Conservation (phyloP, 2,113 vertebrate species). For the Sylvietta virens region DNA sequence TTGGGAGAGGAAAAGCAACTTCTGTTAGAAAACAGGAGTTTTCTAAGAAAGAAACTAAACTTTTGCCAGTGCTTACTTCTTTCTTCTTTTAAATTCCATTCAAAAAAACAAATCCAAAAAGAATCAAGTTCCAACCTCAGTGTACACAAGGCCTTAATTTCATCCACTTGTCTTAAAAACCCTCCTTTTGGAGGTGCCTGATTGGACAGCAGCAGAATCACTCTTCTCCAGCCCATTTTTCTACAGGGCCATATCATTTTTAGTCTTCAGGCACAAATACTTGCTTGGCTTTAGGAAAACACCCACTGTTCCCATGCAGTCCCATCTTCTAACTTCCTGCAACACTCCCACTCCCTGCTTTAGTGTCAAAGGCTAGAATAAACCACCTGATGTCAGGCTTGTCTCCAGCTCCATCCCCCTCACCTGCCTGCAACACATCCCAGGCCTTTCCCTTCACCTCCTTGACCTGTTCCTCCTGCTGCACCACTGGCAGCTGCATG, state of each 20-base stretch:
- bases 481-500: not conserved
- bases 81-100: not conserved
- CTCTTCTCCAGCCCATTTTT: not conserved
- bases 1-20: not conserved
- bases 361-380: not conserved
- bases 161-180: not conserved
- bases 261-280: not conserved
- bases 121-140: not conserved
- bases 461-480: not conserved
- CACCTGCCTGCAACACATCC: not conserved
- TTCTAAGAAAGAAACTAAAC: not conserved
- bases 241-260: fast-evolving
- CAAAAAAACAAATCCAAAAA: not conserved
- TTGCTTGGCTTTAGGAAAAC: not conserved
- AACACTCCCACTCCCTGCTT: not conserved
- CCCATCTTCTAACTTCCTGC: not conserved
- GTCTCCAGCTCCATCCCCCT: not conserved
- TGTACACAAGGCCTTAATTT: not conserved
- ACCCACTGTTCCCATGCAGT: not conserved
- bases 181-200: not conserved
- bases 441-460: not conserved
- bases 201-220: not conserved
- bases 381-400: not conserved
- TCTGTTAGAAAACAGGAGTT: not conserved
- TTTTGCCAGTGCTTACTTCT: not conserved